Conservation (phyloP, 2,888 invertebrate species). For the Dolichomitus sp. region DNA sequence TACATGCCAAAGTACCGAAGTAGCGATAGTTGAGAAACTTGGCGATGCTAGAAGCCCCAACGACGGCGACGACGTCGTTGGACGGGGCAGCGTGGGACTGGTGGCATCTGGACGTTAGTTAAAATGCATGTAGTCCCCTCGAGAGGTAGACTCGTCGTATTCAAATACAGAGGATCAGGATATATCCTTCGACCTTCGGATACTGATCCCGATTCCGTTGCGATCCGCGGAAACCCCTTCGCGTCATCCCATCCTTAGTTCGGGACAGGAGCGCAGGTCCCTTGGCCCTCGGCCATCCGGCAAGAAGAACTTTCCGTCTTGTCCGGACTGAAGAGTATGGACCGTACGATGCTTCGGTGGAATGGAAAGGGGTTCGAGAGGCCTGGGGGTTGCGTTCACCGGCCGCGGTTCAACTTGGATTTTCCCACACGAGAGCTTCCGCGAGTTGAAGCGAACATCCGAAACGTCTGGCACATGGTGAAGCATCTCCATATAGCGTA, state of each 20-base stretch:
- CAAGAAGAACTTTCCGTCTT: slow-evolving; percentile 84
- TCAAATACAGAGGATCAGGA: slow-evolving; percentile 85
- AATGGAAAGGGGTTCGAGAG: slow-evolving; percentile 56
- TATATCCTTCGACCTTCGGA: slow-evolving; percentile 82
- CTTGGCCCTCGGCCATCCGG: slow-evolving; percentile 64
- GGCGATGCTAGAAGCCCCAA: slow-evolving; percentile 77
- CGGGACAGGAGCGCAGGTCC: slow-evolving; percentile 56
- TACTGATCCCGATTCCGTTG: slow-evolving; percentile 81
- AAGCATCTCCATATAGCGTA: not conserved
- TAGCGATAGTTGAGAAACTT: slow-evolving; percentile 84
- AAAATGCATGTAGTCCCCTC: slow-evolving; percentile 86
- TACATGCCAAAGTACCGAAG: slow-evolving; percentile 52
- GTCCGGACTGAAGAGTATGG: slow-evolving; percentile 69
- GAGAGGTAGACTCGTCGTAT: slow-evolving; percentile 81
- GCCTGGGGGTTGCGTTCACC: slow-evolving; percentile 64
- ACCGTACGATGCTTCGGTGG: slow-evolving; percentile 59
- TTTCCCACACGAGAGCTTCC: slow-evolving; percentile 82
- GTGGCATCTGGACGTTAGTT: slow-evolving; percentile 85
- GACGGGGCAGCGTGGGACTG: slow-evolving; percentile 84
- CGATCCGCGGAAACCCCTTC: slow-evolving; percentile 74
- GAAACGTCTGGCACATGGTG: slow-evolving; percentile 54
- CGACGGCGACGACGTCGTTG: slow-evolving; percentile 59
- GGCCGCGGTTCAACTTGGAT: slow-evolving; percentile 77
- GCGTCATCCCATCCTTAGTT: slow-evolving; percentile 43
- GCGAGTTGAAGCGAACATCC: slow-evolving; percentile 60